These are phyloP conservation scores for Crypturellus tataupa DNA, from an alignment of 2,797 vertebrate genomes.

Conservation along the genomic window DNA sequence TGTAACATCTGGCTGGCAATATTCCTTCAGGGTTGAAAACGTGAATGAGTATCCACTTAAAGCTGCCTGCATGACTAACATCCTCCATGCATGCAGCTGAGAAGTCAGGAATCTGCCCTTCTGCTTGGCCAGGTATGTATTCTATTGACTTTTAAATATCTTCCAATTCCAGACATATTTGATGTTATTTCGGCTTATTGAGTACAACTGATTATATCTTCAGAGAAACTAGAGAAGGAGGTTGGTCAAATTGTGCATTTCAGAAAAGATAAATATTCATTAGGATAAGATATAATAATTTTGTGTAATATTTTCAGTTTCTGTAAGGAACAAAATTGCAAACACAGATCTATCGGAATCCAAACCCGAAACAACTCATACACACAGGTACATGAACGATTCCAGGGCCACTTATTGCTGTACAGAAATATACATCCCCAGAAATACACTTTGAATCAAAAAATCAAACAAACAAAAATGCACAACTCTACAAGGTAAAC, in stretches of 20 bases:
- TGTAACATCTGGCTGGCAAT: constrained; percentile 19
- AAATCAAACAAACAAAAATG: not conserved
- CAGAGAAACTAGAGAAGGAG: not conserved
- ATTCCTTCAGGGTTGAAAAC: constrained; percentile 32
- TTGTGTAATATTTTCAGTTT: not conserved
- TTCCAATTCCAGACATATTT: constrained; percentile 4
- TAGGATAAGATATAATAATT: not conserved
- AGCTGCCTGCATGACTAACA: not conserved
- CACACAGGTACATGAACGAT: not conserved
- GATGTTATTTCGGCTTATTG: not conserved
- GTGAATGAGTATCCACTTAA: not conserved
- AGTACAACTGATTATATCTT: not conserved
- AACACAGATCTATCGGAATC: not conserved
- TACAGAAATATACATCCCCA: not conserved
- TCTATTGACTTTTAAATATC: not conserved
- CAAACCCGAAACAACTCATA: not conserved
- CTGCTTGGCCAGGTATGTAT: not conserved
- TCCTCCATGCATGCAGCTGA: not conserved
- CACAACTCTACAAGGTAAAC: not conserved
- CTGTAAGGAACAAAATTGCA: not conserved
- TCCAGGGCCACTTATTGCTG: not conserved
- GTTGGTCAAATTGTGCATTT: not conserved
- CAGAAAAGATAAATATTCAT: not conserved
- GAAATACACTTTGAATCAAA: not conserved
- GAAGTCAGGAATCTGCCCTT: not conserved